Evolutionary conservation across 1,140 invertebrate species (phyloP).

Genomic region (Protaetia brevitarsis): DNA sequence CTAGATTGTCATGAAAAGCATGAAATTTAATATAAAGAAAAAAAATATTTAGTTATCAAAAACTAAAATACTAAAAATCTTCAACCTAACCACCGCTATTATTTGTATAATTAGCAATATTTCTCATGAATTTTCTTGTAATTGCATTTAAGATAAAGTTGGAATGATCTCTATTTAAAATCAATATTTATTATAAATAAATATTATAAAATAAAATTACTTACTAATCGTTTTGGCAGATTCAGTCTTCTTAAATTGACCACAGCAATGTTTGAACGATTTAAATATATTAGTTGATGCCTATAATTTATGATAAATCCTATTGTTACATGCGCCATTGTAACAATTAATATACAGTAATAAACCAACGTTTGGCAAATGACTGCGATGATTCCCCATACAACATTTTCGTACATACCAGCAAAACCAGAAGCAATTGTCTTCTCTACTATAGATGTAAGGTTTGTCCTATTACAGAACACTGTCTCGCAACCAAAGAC

Average conservation of each 20-base stretch:
- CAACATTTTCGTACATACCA: neutral
- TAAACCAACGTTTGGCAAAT: neutral
- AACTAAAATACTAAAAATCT: no score
- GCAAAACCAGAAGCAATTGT: neutral
- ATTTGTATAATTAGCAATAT: no score
- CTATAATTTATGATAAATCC: neutral
- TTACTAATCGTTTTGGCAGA: neutral
- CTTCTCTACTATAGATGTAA: neutral
- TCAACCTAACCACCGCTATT: no score
- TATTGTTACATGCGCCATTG: constrained; percentile 3
- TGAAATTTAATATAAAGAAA: no score
- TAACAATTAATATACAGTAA: neutral
- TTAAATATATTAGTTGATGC: neutral
- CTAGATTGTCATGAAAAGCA: no score
- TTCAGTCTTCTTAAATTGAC: neutral
- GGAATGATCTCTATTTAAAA: no score
- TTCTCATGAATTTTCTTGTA: no score
- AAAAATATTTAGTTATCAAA: no score
- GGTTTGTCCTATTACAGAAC: neutral
- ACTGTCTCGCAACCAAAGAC: neutral
- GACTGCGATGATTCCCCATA: neutral
- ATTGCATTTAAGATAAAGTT: no score
- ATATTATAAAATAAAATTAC: no score
- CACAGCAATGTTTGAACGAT: neutral
- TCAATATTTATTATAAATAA: no score